Evolutionary conservation across 1,140 invertebrate species (phyloP).

Genomic region (Varroa destructor): DNA sequence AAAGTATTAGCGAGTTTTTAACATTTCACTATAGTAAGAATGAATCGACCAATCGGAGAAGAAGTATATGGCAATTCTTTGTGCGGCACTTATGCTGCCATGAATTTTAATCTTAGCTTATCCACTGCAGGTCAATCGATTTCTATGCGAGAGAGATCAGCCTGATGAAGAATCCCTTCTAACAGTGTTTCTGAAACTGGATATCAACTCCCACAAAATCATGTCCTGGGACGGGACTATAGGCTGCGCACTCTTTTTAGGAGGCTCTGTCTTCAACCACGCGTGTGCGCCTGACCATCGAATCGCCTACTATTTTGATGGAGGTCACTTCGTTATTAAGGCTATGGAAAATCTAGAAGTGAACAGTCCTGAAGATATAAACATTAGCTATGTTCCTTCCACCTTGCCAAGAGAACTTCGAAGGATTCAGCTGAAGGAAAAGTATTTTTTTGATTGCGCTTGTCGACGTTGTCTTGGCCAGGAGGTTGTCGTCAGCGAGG

Average conservation of each 20-base stretch:
- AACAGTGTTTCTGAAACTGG: conserved; percentile 7
- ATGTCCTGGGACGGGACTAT: conserved; percentile 14
- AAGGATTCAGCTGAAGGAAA: not conserved
- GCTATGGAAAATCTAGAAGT: conserved; percentile 8
- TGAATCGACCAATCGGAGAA: too few relatives aligned
- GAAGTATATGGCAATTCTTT: too few relatives aligned
- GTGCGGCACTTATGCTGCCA: not conserved
- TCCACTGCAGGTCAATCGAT: conserved; percentile 3
- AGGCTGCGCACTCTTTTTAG: conserved; percentile 6
- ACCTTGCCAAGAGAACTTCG: conserved; percentile 10
- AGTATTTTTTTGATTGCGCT: conserved; percentile 12
- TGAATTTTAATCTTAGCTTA: not conserved
- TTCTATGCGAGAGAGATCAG: not conserved
- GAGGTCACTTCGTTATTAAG: conserved; percentile 2
- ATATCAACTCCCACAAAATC: conserved; percentile 19
- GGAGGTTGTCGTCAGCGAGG: not conserved
- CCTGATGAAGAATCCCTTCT: not conserved
- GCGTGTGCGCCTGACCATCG: not conserved
- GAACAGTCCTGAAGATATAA: not conserved
- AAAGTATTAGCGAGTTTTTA: not conserved
- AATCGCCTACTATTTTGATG: conserved; percentile 16
- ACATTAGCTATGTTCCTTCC: not conserved
- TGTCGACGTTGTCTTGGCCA: not conserved
- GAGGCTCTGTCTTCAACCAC: conserved; percentile 8
- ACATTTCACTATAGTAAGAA: not conserved